A percentile compares a stretch with the other conserved stretches of the same genome.
Conservation (phyloP, 2,888 invertebrate species). For the Stenodera caucasica region DNA sequence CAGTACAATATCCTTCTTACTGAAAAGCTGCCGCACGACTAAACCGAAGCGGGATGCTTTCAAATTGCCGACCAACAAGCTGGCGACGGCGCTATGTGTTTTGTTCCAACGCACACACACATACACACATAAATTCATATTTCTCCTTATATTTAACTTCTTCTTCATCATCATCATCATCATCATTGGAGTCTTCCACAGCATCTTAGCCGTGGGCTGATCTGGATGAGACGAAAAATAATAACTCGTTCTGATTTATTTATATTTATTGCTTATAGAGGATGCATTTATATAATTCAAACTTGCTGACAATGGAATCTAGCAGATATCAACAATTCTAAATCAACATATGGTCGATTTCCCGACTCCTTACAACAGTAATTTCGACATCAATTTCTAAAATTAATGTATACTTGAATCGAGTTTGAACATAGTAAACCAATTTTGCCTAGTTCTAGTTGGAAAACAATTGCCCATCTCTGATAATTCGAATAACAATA, state of each 20-base stretch:
- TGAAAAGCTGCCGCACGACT: constrained; percentile 15
- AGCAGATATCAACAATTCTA: neutral
- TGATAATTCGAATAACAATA: no score
- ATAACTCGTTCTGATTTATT: constrained; percentile 49
- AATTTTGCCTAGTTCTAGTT: no score
- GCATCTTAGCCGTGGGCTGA: constrained; percentile 38
- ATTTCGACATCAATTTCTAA: no score
- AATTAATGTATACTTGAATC: no score
- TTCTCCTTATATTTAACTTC: no score
- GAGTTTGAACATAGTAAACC: no score
- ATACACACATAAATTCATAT: neutral
- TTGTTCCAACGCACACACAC: neutral
- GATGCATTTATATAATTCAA: constrained; percentile 27
- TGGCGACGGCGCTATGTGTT: constrained; percentile 5
- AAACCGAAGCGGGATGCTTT: constrained; percentile 10
- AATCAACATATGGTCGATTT: constrained; percentile 1
- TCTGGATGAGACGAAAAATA: constrained; percentile 44
- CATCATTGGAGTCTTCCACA: constrained; percentile 5
- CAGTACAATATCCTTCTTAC: constrained; percentile 7
- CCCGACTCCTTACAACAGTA: no score
- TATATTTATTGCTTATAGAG: constrained; percentile 42
- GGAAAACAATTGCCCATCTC: no score
- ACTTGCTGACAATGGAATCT: constrained; percentile 2
- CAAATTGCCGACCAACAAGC: constrained; percentile 9
- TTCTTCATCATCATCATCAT: neutral